Evolutionary conservation across 2,113 vertebrate genomes (phyloP), one percentile per base, ranked within the genome.

Genomic region (Grallaria varia): DNA sequence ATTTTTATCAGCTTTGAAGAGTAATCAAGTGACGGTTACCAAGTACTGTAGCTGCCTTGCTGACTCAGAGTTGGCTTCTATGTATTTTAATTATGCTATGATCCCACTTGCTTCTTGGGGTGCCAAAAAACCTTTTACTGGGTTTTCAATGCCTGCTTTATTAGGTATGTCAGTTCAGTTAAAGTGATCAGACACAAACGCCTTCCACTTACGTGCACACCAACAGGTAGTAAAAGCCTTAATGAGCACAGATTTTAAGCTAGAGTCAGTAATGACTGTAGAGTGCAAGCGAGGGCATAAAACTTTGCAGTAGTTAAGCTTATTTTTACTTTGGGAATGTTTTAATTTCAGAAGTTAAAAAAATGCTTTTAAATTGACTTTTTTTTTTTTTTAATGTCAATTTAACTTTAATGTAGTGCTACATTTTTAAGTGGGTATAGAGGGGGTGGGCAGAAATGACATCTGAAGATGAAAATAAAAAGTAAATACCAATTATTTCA

Each of bases 401-500:
- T 96, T 90, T 89, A 94, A 80, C 72, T 93, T 92, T 91, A 93
- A 87, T 80, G 60, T 77, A 90, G 50, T 44, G 76, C 12, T 69
- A 63, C 14, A 15, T 82, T 82, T 79, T 71, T 9, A 79, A 88
- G 84, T 85, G 73, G 15, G 17, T 82, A 94, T 87, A 81, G 79
- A 84, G 44, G 8, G 40, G 45, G 72, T 81, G 45, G 86, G 56
- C 40, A 89, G 86, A 92, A 96, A 89, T 94, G 93, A 90, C 82
- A 90, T 72, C 55, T 86, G 95, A 97, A 87, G 74, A 78, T 40
- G 84, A 95, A 94, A 95, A 92, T 68, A 79, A 94, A 93, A 96
- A 97, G 74, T 90, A 95, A 95, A 89, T 60, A 94, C 76, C 67
- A 97, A 92, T 95, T 96, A 95, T 96, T 96, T 97, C 62, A 74